These are phyloP conservation scores for Siniperca scherzeri DNA, from an alignment of 2,797 vertebrate species.

Conservation along the genomic window DNA sequence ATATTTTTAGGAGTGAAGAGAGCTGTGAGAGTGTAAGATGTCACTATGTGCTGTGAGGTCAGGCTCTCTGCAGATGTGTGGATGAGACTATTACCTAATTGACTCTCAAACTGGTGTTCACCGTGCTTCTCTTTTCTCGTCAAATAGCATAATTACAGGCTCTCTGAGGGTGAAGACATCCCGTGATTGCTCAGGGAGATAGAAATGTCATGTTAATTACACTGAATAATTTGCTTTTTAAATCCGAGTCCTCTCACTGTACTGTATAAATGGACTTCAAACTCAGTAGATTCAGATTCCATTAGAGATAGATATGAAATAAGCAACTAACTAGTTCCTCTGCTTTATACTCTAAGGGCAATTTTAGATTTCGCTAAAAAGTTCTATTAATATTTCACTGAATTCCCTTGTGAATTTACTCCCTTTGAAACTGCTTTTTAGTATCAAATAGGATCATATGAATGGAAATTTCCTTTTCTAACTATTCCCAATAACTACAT, in stretches of 20 bases:
- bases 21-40: neutral
- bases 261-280: conserved; percentile 12
- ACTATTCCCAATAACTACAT: neutral
- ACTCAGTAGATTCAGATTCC: conserved; percentile 1
- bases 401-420: neutral
- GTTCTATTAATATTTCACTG: neutral
- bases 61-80: neutral
- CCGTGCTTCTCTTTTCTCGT: conserved; percentile 8
- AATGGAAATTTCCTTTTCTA: neutral
- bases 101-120: neutral
- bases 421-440: neutral
- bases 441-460: neutral
- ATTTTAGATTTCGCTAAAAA: conserved; percentile 19
- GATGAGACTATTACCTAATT: conserved; percentile 10
- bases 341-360: conserved; percentile 6
- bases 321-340: neutral
- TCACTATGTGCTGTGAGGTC: neutral
- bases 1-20: neutral
- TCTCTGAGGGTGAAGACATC: conserved; percentile 14
- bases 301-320: conserved; percentile 21
- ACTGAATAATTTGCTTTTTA: conserved; percentile 35
- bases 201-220: conserved; percentile 45
- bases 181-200: conserved; percentile 15
- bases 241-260: neutral
- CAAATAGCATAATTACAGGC: conserved; percentile 25